These are phyloP conservation scores for Myiagra hebetior DNA, from an alignment of 2,113 vertebrate genomes.

Conservation along the genomic window DNA sequence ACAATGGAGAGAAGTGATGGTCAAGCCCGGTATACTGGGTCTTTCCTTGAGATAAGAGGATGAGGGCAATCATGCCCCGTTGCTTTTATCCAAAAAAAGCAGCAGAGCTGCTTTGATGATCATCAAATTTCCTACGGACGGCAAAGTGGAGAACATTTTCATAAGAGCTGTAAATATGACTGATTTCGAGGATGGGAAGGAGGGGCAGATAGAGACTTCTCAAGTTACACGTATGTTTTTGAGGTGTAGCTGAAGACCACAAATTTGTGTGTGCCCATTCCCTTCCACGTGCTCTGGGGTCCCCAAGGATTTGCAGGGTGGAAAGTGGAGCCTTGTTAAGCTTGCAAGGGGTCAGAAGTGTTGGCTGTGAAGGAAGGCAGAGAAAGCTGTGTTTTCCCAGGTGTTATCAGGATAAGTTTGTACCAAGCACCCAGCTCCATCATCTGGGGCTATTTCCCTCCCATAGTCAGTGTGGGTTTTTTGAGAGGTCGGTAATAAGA, in stretches of 20 bases:
- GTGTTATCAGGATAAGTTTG: not conserved
- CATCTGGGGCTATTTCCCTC: not conserved
- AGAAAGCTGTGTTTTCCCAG: not conserved
- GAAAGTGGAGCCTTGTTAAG: not conserved
- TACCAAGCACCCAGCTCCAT: not conserved
- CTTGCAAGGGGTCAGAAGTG: not conserved
- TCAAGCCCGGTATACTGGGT: not conserved
- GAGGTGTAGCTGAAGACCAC: not conserved
- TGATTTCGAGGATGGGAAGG: not conserved
- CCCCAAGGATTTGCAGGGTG: not conserved
- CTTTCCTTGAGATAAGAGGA: not conserved
- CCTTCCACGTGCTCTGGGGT: not conserved
- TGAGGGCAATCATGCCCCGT: not conserved
- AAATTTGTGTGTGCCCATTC: not conserved
- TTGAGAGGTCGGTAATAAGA: not conserved
- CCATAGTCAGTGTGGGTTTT: fast-evolving
- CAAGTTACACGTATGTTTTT: not conserved
- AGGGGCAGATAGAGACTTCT: not conserved
- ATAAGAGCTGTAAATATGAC: not conserved
- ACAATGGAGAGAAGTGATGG: not conserved
- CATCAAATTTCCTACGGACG: not conserved
- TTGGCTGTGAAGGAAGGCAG: not conserved
- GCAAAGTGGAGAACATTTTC: not conserved
- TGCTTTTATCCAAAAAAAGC: not conserved
- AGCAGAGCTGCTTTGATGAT: not conserved